Evolutionary conservation across 2,797 vertebrate genomes (phyloP), one percentile per base, ranked within the genome.

Genomic region (Gymnocypris eckloni): DNA sequence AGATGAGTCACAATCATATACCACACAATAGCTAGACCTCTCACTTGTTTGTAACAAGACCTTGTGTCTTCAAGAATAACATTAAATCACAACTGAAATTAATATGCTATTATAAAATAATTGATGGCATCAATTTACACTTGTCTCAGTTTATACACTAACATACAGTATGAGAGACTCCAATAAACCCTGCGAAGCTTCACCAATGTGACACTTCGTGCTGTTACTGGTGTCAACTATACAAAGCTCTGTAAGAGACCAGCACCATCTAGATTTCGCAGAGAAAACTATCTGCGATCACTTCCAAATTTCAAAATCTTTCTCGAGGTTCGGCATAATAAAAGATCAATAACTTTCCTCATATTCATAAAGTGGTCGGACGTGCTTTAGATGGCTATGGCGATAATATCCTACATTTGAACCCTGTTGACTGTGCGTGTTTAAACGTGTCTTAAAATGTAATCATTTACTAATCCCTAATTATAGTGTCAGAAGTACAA

Each of bases 181-280:
- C 70, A 77, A 73, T 45, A 77, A 61, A 86, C 54, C 16, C n/a
- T 20, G 80, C 86, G 80, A 7, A 41, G 54, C 70, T 73, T 83
- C 84, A 86, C 87, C 39, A 48, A 85, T 6, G 77, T 67, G 82
- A 87, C 75, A 85, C 79, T 83, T 77, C 16, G 84, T 59, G 61
- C 69, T 69, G 56, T 76, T 69, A 39, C 73, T 82, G 41, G 25
- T 54, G 75, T 41, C 73, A 77, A 39, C 20, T 77, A 7, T 54
- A 6, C 52, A 43, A 71, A 69, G 41, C 69, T 83, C 73, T 81
- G 9, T 9, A 76, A 67, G 41, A 87, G 85, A 91, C 82, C 89
- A 90, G 88, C 85, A 89, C 83, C 83, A 86, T 88, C 79, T 89
- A 83, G 12, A 88, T 84, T 84, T 86, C 82, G 88, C 15, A 41